Evolutionary conservation across 2,113 vertebrate genomes (phyloP), one percentile per base, ranked within the genome.

Genomic region (Calcarius ornatus): DNA sequence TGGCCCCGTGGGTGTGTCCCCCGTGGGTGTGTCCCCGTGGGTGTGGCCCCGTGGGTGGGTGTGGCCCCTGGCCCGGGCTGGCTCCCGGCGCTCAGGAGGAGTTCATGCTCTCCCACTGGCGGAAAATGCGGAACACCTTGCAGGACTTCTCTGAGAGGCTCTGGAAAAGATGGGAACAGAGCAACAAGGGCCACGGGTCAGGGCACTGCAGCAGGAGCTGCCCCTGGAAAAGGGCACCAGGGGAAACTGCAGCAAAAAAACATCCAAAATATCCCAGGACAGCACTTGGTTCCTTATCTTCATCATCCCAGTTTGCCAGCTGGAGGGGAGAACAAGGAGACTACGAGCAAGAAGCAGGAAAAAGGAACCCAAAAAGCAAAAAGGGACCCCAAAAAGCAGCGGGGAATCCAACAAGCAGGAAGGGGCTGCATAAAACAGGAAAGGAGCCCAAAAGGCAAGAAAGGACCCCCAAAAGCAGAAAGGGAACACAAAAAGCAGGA

Each of bases 91-190:
- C 94, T 98, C 97, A 98, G 88, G 98, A 97, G 40, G 98, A 97
- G n/a, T 97, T 97, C 51, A 97, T 90, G 45, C 98, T 97, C 94
- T 99, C 99, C 99, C 99, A 99, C 93, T 99, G 99, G 22, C 98
- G 98, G 96, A 99, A 99, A 93, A 99, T 99, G 87, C 98, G 98
- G 96, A 99, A 99, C 24, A 99, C 99, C 65, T 98, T 99, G 97
- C 98, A 98, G 81, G 99, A 99, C 54, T 99, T 99, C 93, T 99
- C 99, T 2, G 98, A 98, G 59, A 99, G 98, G 47, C 97, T 98
- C 99, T 99, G 85, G 0, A 3, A 63, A 61, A 78, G 60, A 60
- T 0, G 37, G 47, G 33, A 60, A 43, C 12, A 69, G 42, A 85
- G 57, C n/a, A 0, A 86, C 3, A 10, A n/a, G n/a, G n/a, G 23